Base-by-base conservation (phyloP, 2,113 vertebrate species). In the Lepidothrix coronata region DNA sequence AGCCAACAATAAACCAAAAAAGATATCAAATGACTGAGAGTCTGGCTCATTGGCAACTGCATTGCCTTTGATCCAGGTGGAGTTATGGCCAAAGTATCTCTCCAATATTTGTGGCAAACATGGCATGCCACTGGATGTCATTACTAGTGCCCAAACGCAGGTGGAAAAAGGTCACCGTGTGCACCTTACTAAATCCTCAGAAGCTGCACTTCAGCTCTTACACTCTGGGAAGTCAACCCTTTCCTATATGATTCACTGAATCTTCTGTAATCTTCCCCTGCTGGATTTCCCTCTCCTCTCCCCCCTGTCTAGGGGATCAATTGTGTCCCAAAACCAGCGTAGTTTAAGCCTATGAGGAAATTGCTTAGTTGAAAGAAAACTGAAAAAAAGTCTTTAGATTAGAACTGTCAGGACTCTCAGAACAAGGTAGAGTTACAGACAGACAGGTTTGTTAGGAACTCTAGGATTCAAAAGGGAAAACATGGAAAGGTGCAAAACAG, bases 401-500 rank as follows among this genome's bases (percentile, higher is more conserved):
- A 44, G 19, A 83, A 24, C 11, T 46, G 63, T 4, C 15, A 27
- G 49, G 16, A 52, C 25, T 52, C 14, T 52, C 27, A 52, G 24
- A 51, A 8, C 8, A 63, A 85, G 28, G 4, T 28, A 85, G 57
- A 52, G 28, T 44, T 71, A 43, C 25, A 85, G 24, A 48, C 2
- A 58, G 39, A 57, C 1, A 44, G 6, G 8, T 35, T 79, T 79
- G 25, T 37, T 37, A 57, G 21, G 37, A 77, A 22, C 39, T 52
- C 12, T 28, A 63, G 49, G 25, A 63, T 54, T 41, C n/a, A n/a
- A 67, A 78, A 44, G 8, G 7, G 63, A 79, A 11, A 51, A 18
- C 0, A 3, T 1, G 7, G 22, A 55, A 72, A 82, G 12, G 14
- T 9, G 2, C 5, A 28, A 44, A 67, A 30, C 25, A 41, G 9